Percentiles rank a stretch among this genome's conserved stretches.
Conservation (phyloP, 2,888 invertebrate species). For the Monopis laevigella region DNA sequence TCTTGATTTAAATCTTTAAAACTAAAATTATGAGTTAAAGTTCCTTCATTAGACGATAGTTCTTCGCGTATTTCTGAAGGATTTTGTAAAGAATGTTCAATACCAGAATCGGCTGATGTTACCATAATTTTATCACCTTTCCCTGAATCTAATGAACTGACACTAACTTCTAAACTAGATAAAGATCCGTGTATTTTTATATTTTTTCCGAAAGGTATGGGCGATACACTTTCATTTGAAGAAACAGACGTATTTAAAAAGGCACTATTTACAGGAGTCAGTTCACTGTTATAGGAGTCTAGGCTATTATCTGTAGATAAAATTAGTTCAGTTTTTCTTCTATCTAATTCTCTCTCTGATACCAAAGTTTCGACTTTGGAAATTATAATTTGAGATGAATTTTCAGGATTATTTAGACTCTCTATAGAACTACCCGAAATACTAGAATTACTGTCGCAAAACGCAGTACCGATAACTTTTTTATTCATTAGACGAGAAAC, state of each 20-base stretch:
- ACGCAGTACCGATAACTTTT: slow-evolving; percentile 39
- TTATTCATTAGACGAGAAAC: slow-evolving; percentile 59
- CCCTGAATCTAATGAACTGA: slow-evolving; percentile 55
- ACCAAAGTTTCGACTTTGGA: slow-evolving; percentile 27
- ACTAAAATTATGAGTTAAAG: slow-evolving; percentile 54
- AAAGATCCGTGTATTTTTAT: slow-evolving; percentile 54
- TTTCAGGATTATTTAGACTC: slow-evolving; percentile 44
- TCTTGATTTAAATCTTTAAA: slow-evolving; percentile 39
- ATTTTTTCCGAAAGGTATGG: slow-evolving; percentile 47
- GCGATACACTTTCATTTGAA: slow-evolving; percentile 59
- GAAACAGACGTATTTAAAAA: slow-evolving; percentile 51
- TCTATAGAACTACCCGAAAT: slow-evolving; percentile 60
- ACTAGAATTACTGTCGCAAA: slow-evolving; percentile 55
- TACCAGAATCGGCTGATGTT: slow-evolving; percentile 58
- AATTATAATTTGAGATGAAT: slow-evolving; percentile 28
- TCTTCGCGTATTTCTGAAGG: slow-evolving; percentile 47
- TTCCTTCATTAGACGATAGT: slow-evolving; percentile 58
- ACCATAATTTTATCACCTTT: slow-evolving; percentile 48
- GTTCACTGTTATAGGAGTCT: slow-evolving; percentile 48
- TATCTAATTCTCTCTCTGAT: slow-evolving; percentile 35
- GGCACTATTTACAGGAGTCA: slow-evolving; percentile 41
- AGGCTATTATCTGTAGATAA: slow-evolving; percentile 51
- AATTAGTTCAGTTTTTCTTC: slow-evolving; percentile 36
- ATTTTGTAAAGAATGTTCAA: slow-evolving; percentile 53
- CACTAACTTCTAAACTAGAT: slow-evolving; percentile 58